A percentile compares a stretch with the other conserved stretches of the same genome.
These are phyloP conservation scores for Styela clava DNA, from an alignment of 23 tunicate genomes.

Conservation along the genomic window DNA sequence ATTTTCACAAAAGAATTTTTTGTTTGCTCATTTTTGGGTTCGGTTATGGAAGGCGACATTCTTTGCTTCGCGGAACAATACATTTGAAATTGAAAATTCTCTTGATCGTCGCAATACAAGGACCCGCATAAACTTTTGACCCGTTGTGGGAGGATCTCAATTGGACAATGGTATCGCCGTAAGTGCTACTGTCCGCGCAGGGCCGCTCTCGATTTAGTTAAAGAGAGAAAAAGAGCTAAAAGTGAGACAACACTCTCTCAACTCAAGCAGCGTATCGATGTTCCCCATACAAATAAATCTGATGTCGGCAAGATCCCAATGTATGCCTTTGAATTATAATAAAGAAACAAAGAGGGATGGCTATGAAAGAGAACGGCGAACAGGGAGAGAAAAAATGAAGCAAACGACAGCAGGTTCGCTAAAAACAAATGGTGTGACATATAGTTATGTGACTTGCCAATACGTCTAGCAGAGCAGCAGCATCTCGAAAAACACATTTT, in stretches of 20 bases:
- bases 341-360: conserved; percentile 5
- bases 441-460: background rate
- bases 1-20: background rate
- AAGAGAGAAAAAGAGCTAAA: conserved; percentile 12
- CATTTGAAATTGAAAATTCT: background rate
- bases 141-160: conserved; percentile 26
- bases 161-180: conserved; percentile 24
- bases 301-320: background rate
- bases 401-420: background rate
- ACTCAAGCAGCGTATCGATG: conserved; percentile 6
- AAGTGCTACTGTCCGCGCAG: conserved; percentile 33
- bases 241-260: conserved; percentile 10
- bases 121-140: conserved; percentile 27
- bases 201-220: background rate
- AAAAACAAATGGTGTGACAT: background rate
- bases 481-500: background rate
- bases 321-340: background rate
- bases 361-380: background rate
- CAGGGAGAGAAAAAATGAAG: no score
- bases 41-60: conserved; percentile 8
- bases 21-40: conserved; percentile 6
- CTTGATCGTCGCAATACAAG: conserved; percentile 15
- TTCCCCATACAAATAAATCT: background rate
- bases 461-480: background rate
- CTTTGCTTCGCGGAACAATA: conserved; percentile 7